Base-by-base conservation (phyloP, 2,797 vertebrate species). In the Nasua narica region DNA sequence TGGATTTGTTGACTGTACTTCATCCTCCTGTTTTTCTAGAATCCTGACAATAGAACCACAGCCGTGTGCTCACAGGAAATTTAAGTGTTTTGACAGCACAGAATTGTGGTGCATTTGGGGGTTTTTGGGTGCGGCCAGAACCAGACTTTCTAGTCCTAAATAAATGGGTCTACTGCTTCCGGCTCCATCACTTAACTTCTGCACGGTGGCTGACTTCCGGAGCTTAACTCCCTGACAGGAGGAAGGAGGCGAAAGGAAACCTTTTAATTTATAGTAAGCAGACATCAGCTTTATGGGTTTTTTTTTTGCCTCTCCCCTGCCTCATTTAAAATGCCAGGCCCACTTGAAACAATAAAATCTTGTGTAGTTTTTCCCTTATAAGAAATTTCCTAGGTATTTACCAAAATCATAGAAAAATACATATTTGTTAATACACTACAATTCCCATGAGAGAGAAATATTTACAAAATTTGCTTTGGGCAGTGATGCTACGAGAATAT, bases 201-300 rank as follows among this genome's bases (percentile, higher is more conserved):
- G 67, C 58, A 13, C 19, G 7, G 5, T 2, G 82, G 56, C 88
- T 35, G 65, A 95, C 87, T 96, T 95, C 91, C 1, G 11, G 90
- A 97, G 86, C 93, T 85, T 65, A 90, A 52, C 87, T 88, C 43
- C 65, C 69, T 29, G 23, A 52, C 65, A 82, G 58, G 69, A 91
- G 37, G 35, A 25, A 93, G 82, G 62, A 54, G 40, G 76, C 54
- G 74, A 56, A 62, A 87, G 62, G 19, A 93, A 94, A 46, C 14
- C 54, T 90, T 95, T 90, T 91, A 93, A 97, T 96, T 93, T 93
- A 96, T 84, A 72, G 96, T 67, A 56, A 85, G 40, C 29, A 79
- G 32, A 90, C 25, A 88, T 84, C 56, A 46, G 52, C 70, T 40
- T 21, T 77, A 32, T 46, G 43, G 43, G 6, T 58, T 43, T 27